Percentiles rank a stretch among this genome's conserved stretches.
These are phyloP conservation scores for Chaetodon auriga DNA, from an alignment of 2,113 vertebrate species.

Conservation along the genomic window DNA sequence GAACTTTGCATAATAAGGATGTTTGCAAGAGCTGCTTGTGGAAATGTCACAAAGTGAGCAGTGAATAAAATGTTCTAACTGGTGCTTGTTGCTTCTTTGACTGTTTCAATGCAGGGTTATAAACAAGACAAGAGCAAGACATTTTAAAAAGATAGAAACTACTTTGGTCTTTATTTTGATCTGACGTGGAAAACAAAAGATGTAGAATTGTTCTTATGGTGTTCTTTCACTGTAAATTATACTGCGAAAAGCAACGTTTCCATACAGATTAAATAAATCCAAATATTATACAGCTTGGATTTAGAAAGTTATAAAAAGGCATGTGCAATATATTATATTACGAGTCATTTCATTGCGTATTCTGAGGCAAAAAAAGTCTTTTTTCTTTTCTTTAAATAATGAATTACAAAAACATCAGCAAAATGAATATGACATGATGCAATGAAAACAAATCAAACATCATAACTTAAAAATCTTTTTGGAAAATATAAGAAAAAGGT, in stretches of 20 bases:
- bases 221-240: neutral
- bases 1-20: neutral
- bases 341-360: neutral
- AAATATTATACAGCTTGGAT: constrained; percentile 20
- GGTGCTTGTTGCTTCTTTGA: neutral
- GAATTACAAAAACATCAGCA: neutral
- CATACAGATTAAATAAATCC: constrained; percentile 15
- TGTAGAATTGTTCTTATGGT: constrained; percentile 15
- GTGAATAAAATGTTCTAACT: constrained; percentile 40
- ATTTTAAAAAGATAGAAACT: constrained; percentile 34
- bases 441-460: constrained; percentile 19
- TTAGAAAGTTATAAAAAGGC: constrained; percentile 6
- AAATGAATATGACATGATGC: neutral
- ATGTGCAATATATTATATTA: constrained; percentile 9
- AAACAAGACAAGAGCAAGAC: neutral
- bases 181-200: constrained; percentile 19
- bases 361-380: neutral
- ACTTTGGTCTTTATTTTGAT: constrained; percentile 71
- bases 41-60: constrained; percentile 2
- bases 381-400: too few species aligned
- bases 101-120: neutral
- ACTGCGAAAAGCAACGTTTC: neutral
- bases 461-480: neutral
- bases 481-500: neutral
- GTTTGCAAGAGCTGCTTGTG: neutral